Percentiles rank a stretch among this genome's conserved stretches.
phyloP scores from a whole-genome alignment of 2,113 vertebrate genomes.

The Chamaea fasciata region DNA sequence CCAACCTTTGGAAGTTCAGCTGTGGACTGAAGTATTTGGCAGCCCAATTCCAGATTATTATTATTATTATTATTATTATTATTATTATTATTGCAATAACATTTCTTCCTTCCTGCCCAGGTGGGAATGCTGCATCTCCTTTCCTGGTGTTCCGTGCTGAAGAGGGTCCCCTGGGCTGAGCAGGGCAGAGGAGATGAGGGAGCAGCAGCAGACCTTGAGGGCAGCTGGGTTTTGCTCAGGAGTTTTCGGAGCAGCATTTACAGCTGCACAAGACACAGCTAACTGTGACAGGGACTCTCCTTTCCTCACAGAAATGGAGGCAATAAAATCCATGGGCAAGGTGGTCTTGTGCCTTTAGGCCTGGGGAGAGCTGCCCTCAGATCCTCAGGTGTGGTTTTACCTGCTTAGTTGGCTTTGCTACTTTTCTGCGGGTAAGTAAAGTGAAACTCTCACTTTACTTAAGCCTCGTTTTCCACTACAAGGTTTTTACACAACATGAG shows the following conservation, averaged over 20 bases:
- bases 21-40: too few relatives aligned
- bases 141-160: neutral
- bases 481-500: neutral
- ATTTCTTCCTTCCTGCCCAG: neutral
- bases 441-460: neutral
- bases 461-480: neutral
- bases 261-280: neutral
- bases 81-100: rapidly evolving
- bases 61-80: too few relatives aligned
- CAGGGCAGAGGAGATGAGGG: neutral
- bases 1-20: neutral
- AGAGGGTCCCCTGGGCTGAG: neutral
- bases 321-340: neutral
- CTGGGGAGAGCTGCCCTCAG: neutral
- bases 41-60: neutral
- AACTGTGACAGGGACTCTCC: neutral
- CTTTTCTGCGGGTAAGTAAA: neutral
- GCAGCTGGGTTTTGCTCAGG: neutral
- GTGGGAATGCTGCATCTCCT: neutral
- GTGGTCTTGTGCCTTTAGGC: neutral
- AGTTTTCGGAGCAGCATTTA: neutral
- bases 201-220: neutral
- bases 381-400: neutral
- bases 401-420: neutral
- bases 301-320: neutral